Percentiles rank a stretch among this genome's conserved stretches.
phyloP scores from a whole-genome alignment of 2,113 vertebrate genomes.

The Brachyistius frenatus region DNA sequence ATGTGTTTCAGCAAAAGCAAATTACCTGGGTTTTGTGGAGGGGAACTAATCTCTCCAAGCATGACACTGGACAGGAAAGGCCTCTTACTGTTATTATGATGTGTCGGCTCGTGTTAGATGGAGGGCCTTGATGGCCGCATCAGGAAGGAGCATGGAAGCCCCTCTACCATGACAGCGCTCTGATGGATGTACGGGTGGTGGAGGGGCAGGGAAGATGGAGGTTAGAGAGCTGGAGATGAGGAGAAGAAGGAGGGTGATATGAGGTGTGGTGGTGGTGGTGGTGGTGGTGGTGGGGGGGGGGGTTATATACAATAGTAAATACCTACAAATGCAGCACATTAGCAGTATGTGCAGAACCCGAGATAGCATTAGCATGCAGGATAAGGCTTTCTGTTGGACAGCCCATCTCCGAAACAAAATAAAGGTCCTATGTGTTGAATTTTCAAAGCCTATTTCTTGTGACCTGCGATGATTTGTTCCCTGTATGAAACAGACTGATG shows the following conservation, averaged over 20 bases:
- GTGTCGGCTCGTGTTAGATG: slow-evolving; percentile 87
- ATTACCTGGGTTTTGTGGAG: slow-evolving; percentile 87
- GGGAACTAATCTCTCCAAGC: slow-evolving; percentile 88
- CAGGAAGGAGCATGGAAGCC: slow-evolving; percentile 76
- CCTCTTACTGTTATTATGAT: slow-evolving; percentile 90
- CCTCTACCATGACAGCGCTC: slow-evolving; percentile 81
- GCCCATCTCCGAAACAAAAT: slow-evolving; percentile 70
- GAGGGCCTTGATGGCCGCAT: slow-evolving; percentile 84
- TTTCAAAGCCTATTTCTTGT: slow-evolving; percentile 44
- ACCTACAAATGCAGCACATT: slow-evolving; percentile 69
- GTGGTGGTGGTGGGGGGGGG: slow-evolving; percentile 1
- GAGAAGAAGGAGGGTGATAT: slow-evolving; percentile 62
- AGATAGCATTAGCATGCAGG: slow-evolving; percentile 71
- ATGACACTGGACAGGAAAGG: slow-evolving; percentile 88
- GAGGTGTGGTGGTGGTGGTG: slow-evolving; percentile 35
- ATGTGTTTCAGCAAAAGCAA: slow-evolving; percentile 86
- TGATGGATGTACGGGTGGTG: slow-evolving; percentile 81
- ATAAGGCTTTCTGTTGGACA: slow-evolving; percentile 68
- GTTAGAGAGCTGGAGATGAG: slow-evolving; percentile 75
- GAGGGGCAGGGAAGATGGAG: slow-evolving; percentile 76
- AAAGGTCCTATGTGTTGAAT: slow-evolving; percentile 63
- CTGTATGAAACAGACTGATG: slow-evolving; percentile 47
- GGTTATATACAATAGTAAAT: slow-evolving; percentile 73
- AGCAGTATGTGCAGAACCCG: slow-evolving; percentile 68
- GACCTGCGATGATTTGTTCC: slow-evolving; percentile 61